Evolutionary conservation across 2,113 vertebrate genomes (phyloP).

Genomic region (Silurus glanis): DNA sequence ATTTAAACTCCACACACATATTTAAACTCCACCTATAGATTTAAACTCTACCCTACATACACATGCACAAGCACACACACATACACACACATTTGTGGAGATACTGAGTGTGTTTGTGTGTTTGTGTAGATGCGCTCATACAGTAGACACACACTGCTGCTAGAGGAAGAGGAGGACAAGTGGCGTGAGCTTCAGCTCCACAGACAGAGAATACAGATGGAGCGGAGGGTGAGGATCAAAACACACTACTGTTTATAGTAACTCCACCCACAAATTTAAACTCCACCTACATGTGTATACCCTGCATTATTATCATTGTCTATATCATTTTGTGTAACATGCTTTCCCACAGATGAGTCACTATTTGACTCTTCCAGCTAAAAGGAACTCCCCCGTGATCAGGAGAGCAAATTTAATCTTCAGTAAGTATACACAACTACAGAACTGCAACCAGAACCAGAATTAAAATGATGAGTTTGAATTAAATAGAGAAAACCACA

Average conservation of each 20-base stretch:
- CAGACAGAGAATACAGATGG: slow-evolving; percentile 82
- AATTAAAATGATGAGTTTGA: too few relatives aligned
- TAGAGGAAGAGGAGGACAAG: slow-evolving; percentile 84
- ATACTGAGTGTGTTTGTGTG: slow-evolving; percentile 30
- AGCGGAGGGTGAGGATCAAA: slow-evolving; percentile 70
- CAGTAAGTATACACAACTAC: slow-evolving; percentile 70
- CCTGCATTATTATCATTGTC: too few relatives aligned
- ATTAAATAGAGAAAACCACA: not conserved
- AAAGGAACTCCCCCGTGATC: slow-evolving; percentile 77
- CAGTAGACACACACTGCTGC: slow-evolving; percentile 87
- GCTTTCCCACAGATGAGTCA: slow-evolving; percentile 76
- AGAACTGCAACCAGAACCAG: slow-evolving; percentile 37
- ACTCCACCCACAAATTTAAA: not conserved
- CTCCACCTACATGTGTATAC: not conserved
- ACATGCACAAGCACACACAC: not conserved
- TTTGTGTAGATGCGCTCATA: slow-evolving; percentile 84
- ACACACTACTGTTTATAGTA: not conserved
- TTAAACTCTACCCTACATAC: not conserved
- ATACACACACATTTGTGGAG: slow-evolving; percentile 5
- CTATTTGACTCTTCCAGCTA: slow-evolving; percentile 86
- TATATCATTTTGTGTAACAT: not conserved
- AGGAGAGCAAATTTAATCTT: slow-evolving; percentile 82
- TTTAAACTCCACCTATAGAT: too few relatives aligned
- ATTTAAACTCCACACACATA: too few relatives aligned
- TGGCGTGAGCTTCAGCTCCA: slow-evolving; percentile 85